Conservation (phyloP, 1,140 invertebrate species). For the Pogonognathellus flavescens region DNA sequence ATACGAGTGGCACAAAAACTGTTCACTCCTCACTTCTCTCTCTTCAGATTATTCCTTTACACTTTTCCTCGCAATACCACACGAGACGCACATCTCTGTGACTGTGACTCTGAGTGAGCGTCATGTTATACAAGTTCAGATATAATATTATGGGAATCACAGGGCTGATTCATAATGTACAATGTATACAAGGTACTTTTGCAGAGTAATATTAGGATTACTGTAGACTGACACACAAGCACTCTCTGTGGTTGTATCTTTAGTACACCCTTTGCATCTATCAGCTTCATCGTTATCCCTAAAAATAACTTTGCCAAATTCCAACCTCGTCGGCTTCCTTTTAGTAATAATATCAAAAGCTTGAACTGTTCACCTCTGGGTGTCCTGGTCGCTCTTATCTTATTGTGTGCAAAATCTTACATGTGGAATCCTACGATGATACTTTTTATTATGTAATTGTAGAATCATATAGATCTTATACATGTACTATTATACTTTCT, state of each 20-base stretch:
- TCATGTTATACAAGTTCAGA: too few species aligned
- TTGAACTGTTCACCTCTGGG: slow-evolving; percentile 1
- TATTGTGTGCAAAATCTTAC: slow-evolving; percentile 24
- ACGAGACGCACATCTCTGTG: too few species aligned
- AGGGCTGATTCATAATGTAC: too few species aligned
- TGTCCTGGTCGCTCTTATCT: neutral
- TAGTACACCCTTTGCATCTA: neutral
- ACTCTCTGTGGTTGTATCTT: neutral
- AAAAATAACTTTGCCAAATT: slow-evolving; percentile 53
- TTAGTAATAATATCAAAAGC: slow-evolving; percentile 4
- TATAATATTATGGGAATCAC: too few species aligned
- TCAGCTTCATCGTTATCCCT: slow-evolving; percentile 55
- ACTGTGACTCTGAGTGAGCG: too few species aligned
- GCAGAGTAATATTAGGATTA: too few species aligned
- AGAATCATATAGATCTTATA: too few species aligned
- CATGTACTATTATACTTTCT: too few species aligned
- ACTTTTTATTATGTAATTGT: neutral
- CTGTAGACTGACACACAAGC: neutral
- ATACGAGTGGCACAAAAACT: neutral
- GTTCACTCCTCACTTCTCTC: neutral
- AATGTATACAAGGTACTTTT: too few species aligned
- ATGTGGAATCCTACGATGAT: neutral
- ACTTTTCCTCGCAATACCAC: too few species aligned
- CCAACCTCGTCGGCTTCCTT: slow-evolving; percentile 50
- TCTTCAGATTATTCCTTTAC: neutral